Base-by-base conservation (phyloP, 2,797 vertebrate species). In the Avahi laniger region DNA sequence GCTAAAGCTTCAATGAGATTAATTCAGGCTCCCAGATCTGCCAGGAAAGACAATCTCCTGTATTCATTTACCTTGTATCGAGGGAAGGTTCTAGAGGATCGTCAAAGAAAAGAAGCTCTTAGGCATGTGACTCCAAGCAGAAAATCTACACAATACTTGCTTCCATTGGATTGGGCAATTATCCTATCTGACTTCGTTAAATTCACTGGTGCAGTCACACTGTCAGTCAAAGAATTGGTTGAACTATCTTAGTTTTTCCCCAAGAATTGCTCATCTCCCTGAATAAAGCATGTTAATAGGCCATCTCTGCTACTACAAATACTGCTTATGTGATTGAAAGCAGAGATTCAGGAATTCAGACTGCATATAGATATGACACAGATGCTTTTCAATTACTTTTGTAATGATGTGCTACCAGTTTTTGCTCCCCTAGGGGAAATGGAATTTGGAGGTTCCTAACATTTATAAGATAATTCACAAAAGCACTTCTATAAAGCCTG, bases 401-500 rank as follows among this genome's bases (percentile, higher is more conserved):
- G 75, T 54, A 70, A 91, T 14, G 54, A 26, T 52, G 11, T 38
- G 20, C 26, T 61, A 57, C 28, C 28, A 72, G 30, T 75, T 79
- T 69, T 93, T 86, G 43, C 11, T 83, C 33, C 22, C 69, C 24
- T 33, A 33, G 20, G 13, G 13, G 20, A 91, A 65, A 57, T 13
- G 15, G 33, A 91, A 89, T 94, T 76, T 67, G 46, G 15, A 89
- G 7, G 30, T 30, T 48, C 65, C 86, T 89, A 95, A 93, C 81
- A 89, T 89, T 93, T 69, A 73, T 46, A 91, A 88, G 65, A 83
- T 28, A 94, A 93, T 81, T 95, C 75, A 65, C 46, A 75, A 83
- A 94, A 73, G 4, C 38, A 41, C 15, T 89, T 95, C 24, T 33
- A 1, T 57, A 63, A 11, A 89, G 38, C 6, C 57, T 69, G 18